Percentiles rank a stretch among this genome's conserved stretches.
These are phyloP conservation scores for Dolichotis patagonum DNA, from an alignment of 2,113 vertebrate genomes.

Conservation along the genomic window DNA sequence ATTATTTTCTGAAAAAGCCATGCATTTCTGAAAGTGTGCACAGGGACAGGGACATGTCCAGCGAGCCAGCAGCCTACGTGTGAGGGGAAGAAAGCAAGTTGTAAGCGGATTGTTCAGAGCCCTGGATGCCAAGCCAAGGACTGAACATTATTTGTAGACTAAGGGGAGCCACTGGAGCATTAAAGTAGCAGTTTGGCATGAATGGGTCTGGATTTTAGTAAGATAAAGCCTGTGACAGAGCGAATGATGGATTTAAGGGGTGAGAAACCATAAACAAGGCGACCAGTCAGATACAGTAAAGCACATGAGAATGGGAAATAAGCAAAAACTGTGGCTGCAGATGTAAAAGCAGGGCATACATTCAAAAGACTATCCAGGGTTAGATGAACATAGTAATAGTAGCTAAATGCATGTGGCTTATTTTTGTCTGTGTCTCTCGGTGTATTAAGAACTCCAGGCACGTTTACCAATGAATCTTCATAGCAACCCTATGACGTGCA, in stretches of 20 bases:
- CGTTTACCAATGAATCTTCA: neutral
- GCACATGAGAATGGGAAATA: neutral
- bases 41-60: neutral
- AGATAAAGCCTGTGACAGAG: neutral
- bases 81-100: neutral
- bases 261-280: constrained; percentile 33
- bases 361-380: neutral
- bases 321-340: neutral
- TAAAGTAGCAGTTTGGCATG: neutral
- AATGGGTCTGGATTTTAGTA: neutral
- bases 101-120: neutral
- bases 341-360: neutral
- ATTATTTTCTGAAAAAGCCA: neutral
- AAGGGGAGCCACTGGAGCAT: neutral
- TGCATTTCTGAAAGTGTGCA: neutral
- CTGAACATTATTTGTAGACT: neutral
- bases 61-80: neutral
- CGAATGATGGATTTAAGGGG: constrained; percentile 19
- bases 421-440: neutral
- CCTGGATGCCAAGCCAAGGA: accelerated
- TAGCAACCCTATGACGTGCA: neutral
- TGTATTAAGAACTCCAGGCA: neutral
- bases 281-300: neutral
- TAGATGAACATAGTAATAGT: neutral
- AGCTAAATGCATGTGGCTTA: accelerated